Evolutionary conservation across 2,113 vertebrate species (phyloP).

Genomic region (Grallaria varia): DNA sequence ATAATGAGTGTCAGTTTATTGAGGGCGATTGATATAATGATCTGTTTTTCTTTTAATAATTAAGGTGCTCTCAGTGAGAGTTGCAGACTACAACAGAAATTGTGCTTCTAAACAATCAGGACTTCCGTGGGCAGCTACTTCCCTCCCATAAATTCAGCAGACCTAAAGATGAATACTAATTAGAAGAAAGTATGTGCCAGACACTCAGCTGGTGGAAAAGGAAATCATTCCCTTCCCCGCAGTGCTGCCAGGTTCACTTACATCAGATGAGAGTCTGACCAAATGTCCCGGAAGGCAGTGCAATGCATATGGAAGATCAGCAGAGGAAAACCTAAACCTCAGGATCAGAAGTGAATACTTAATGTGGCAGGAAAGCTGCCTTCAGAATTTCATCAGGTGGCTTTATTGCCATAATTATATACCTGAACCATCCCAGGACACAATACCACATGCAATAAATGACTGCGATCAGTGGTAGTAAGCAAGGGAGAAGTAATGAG

Average conservation of each 20-base stretch:
- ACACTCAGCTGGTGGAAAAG: slow-evolving; percentile 3
- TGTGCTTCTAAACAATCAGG: not conserved
- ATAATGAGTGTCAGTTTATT: not conserved
- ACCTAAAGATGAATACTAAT: slow-evolving; percentile 30
- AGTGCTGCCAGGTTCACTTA: slow-evolving; percentile 30
- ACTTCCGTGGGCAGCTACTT: not conserved
- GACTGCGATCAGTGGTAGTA: not conserved
- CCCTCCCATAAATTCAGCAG: not conserved
- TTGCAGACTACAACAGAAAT: not conserved
- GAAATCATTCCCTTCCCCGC: not conserved
- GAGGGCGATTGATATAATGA: not conserved
- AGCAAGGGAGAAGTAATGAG: not conserved
- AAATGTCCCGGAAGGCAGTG: not conserved
- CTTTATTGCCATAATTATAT: not conserved
- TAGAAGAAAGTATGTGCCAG: slow-evolving; percentile 29
- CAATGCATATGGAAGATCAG: not conserved
- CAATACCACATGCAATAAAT: not conserved
- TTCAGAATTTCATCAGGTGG: not conserved
- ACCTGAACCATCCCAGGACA: not conserved
- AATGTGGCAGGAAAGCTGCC: not conserved
- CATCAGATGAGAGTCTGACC: not conserved
- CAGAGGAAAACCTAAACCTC: not conserved
- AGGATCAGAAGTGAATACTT: not conserved
- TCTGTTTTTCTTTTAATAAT: not conserved
- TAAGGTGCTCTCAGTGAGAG: not conserved